A percentile compares a stretch with the other conserved stretches of the same genome.
These are phyloP conservation scores for Lethenteron camtschaticum DNA, from an alignment of 2,113 vertebrate species.

Conservation along the genomic window DNA sequence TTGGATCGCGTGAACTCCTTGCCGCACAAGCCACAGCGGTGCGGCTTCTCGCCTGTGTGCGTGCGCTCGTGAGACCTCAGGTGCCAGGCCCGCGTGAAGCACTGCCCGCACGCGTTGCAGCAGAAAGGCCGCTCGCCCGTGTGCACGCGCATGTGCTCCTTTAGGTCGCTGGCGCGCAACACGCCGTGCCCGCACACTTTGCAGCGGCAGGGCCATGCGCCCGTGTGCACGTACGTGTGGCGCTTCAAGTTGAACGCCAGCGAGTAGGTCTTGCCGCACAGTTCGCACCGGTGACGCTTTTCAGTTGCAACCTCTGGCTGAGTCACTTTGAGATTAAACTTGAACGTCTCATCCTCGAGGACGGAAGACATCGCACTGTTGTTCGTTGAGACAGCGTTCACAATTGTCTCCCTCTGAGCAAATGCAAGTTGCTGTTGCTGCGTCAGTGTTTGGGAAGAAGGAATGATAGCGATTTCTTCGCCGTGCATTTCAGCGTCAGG, in stretches of 20 bases:
- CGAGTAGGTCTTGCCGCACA: constrained; percentile 4
- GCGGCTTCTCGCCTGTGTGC: constrained; percentile 1
- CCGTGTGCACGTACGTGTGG: background rate
- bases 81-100: constrained; percentile 20
- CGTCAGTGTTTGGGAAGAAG: too few species aligned
- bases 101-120: background rate
- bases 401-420: too few species aligned
- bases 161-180: background rate
- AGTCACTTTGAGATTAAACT: too few species aligned
- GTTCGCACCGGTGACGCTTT: constrained; percentile 14
- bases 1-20: constrained; percentile 1
- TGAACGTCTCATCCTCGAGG: too few species aligned
- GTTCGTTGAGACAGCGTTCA: too few species aligned
- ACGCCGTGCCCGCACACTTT: background rate
- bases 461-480: too few species aligned
- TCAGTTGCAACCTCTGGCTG: constrained; percentile 5
- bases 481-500: too few species aligned
- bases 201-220: background rate
- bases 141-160: constrained; percentile 6
- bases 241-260: background rate
- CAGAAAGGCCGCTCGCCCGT: constrained; percentile 2
- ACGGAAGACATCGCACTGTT: too few species aligned
- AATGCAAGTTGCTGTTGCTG: too few species aligned
- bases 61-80: constrained; percentile 30
- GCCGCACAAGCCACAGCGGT: constrained; percentile 1